Evolutionary conservation across 1,140 invertebrate genomes (phyloP), one percentile per base, ranked within the genome.

Genomic region (Euwallacea fornicatus): DNA sequence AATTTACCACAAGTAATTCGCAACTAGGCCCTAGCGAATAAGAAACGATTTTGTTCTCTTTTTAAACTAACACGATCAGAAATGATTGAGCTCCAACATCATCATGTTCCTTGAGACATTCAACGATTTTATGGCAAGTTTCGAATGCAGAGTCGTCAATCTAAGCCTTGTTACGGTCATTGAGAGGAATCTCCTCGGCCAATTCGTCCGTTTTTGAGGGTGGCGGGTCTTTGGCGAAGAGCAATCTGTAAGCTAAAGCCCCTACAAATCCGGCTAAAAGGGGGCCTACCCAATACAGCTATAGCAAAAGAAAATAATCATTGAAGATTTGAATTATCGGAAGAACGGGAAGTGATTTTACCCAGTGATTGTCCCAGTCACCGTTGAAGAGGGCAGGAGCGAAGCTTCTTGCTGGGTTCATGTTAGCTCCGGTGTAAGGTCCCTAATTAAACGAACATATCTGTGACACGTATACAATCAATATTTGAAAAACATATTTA

Each of bases 361-460:
- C 86, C 93, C 93, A 95, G 72, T 93, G 91, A 58, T 85, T 54
- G 0, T 76, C 69, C 88, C 92, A 95, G 54, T 84, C 81, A 2
- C 84, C 85, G 55, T 88, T 89, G 76, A 92, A 88, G 6, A 93
- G 73, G 0, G 91, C 92, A 0, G 93, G 92, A 0, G 85, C 92
- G 54, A 95, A 87, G 42, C 88, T 88, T 74, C 92, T 86, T 0
- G 91, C 92, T 0, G 93, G 92, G 76, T 95, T 95, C 89, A 94
- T 88, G 75, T 91, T 90, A 58, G 89, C 89, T 0, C 91, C 91
- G 3, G 91, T 92, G 73, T 86, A 89, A n/a, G 88, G 87, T n/a
- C 86, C 87, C 89, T 90, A 33, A 33, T 33, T 33, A 33, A 33
- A 4, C 21, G 4, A 33, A 70, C 75, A 77, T 79, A 71, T 33